These are phyloP conservation scores for Drosophila prolongata DNA, from an alignment of 2,888 invertebrate species.

Conservation along the genomic window DNA sequence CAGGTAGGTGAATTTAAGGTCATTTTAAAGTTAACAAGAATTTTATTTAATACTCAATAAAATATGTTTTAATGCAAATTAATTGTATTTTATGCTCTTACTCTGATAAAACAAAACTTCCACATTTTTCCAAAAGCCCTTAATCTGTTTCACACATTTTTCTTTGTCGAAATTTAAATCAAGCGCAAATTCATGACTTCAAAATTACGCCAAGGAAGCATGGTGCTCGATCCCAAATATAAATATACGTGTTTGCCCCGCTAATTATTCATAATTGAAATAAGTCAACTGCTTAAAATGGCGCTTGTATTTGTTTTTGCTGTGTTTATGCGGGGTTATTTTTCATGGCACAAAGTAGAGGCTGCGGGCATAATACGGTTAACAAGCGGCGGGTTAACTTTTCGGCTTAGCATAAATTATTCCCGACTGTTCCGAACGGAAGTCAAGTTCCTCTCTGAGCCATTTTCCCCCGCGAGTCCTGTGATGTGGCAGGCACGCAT, in stretches of 20 bases:
- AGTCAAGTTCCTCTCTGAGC: constrained; percentile 2
- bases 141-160: background rate
- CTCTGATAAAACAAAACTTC: background rate
- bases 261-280: constrained; percentile 57
- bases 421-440: constrained; percentile 23
- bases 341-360: constrained; percentile 27
- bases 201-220: background rate
- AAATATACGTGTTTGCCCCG: constrained; percentile 17
- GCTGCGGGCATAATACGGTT: constrained; percentile 55
- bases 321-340: constrained; percentile 26
- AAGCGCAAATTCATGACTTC: background rate
- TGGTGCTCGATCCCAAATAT: background rate
- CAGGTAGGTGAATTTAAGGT: too few relatives aligned
- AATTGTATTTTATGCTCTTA: too few relatives aligned
- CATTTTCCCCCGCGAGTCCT: background rate
- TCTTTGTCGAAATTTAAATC: background rate
- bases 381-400: constrained; percentile 63
- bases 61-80: too few relatives aligned
- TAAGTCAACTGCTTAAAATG: constrained; percentile 47
- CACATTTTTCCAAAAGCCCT: background rate
- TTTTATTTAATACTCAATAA: too few relatives aligned
- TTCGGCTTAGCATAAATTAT: constrained; percentile 74
- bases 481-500: constrained; percentile 48
- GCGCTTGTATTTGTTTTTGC: constrained; percentile 13
- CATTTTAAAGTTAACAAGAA: too few relatives aligned